Evolutionary conservation across 2,113 vertebrate species (phyloP).

Genomic region (Oplegnathus fasciatus): DNA sequence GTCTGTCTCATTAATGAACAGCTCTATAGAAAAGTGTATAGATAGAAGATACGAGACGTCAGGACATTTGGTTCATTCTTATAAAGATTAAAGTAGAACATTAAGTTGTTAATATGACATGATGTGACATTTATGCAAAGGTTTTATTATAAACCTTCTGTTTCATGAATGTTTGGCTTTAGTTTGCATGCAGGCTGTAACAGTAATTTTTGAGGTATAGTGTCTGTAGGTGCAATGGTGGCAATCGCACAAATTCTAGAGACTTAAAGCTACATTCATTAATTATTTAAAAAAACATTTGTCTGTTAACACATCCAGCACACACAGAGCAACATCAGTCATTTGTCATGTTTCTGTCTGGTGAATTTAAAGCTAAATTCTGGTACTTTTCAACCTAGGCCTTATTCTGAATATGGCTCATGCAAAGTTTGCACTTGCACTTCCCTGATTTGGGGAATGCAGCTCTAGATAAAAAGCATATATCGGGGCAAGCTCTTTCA

Average conservation of each 20-base stretch:
- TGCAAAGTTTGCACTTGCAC: not conserved
- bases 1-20: not conserved
- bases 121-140: not conserved
- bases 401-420: not conserved
- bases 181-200: not conserved
- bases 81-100: not conserved
- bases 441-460: not conserved
- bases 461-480: not conserved
- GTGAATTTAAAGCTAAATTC: not conserved
- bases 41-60: not conserved
- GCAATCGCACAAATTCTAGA: not conserved
- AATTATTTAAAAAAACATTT: not conserved
- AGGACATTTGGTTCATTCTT: not conserved
- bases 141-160: not conserved
- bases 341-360: not conserved
- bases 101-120: not conserved
- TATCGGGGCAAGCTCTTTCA: too few relatives aligned
- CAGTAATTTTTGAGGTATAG: not conserved
- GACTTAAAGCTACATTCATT: not conserved
- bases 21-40: not conserved
- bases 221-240: not conserved
- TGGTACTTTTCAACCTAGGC: not conserved
- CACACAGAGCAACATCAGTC: not conserved
- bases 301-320: too few relatives aligned
- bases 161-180: not conserved